A percentile compares a stretch with the other conserved stretches of the same genome.
Conservation (phyloP, 2,113 vertebrate genomes). For the Ceyx cyanopectus region DNA sequence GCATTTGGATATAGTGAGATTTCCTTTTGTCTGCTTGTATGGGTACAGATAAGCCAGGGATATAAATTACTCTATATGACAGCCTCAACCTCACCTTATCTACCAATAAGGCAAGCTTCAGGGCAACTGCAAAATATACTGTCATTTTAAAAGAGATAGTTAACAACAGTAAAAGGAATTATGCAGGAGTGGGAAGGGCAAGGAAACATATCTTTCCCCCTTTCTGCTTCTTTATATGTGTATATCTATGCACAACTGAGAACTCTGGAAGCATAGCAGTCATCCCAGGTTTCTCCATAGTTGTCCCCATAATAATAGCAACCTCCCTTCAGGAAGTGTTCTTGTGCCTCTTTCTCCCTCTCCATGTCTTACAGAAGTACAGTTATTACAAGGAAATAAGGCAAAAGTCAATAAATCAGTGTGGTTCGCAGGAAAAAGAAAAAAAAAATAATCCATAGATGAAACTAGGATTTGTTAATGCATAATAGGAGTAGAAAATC, state of each 20-base stretch:
- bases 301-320: neutral
- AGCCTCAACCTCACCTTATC: neutral
- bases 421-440: neutral
- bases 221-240: neutral
- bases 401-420: neutral
- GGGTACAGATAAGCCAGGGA: neutral
- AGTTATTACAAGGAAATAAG: neutral
- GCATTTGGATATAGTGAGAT: neutral
- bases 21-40: neutral
- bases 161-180: neutral
- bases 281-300: neutral
- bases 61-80: neutral
- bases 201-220: neutral
- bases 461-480: neutral
- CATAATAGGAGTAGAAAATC: neutral
- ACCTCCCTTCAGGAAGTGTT: neutral
- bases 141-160: neutral
- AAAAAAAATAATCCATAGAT: neutral
- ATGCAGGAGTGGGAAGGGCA: neutral
- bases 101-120: neutral
- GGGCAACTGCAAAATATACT: neutral
- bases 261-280: neutral
- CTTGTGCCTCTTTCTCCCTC: neutral
- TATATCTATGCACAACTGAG: neutral
- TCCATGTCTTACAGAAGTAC: neutral